Base-by-base conservation (phyloP, 2,113 vertebrate genomes). In the Procavia capensis region DNA sequence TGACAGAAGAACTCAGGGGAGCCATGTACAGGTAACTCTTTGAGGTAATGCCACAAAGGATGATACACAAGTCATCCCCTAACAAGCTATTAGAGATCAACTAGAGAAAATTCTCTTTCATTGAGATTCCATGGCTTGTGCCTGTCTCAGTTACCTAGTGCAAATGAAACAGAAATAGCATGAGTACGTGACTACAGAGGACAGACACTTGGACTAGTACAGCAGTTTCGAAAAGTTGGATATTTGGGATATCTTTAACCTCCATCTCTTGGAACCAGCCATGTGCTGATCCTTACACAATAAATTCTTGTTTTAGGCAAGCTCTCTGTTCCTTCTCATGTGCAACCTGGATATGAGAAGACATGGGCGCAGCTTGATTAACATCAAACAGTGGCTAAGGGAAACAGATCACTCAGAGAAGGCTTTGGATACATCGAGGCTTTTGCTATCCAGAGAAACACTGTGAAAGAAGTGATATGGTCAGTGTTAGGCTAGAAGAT, bases 391-490 rank as follows among this genome's bases (percentile, higher is more conserved):
- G 90, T 34, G 97, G 41, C 66, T 99, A 98, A 43, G 96, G 94
- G 17, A 85, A 79, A 82, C 98, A 98, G 59, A 99, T 95, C 4
- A 94, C 93, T 96, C 98, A 98, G 78, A 99, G 96, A 17, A 99
- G 98, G 3, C 97, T 98, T 34, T 98, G 94, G 10, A 98, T 97
- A 93, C 99, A 98, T 6, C 70, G 61, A 6, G 78, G 57, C 89
- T 97, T 91, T 13, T 98, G 90, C 24, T 95, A 84, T 20, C 97
- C 96, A 4, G 98, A 98, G 81, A 99, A 97, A 39, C 63, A 94
- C 99, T 99, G 90, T 47, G 47, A 59, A 75, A 88, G 75, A 45
- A 80, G 41, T 19, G 16, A 41, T 14, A 61, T 57, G 3, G 13
- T 85, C 57, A 59, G 20, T 25, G 31, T 50, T 22, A 9, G 34